phyloP scores from a whole-genome alignment of 2,797 vertebrate species.

The Sebastes goodei region DNA sequence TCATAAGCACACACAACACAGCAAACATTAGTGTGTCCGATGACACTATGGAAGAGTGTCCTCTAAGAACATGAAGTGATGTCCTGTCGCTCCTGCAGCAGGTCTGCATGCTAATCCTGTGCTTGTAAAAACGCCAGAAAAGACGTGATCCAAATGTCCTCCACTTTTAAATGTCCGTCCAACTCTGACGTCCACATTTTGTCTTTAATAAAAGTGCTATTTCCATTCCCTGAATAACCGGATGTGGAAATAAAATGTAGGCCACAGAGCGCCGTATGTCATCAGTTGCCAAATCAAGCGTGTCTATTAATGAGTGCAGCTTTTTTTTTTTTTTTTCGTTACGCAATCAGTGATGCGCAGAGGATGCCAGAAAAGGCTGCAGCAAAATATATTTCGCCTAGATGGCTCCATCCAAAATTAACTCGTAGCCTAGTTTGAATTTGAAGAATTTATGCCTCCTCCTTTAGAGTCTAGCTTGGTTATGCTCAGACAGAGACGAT shows the following conservation, averaged over 20 bases:
- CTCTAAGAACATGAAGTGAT: constrained; percentile 1
- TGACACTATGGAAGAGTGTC: constrained; percentile 12
- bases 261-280: constrained; percentile 58
- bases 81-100: constrained; percentile 1
- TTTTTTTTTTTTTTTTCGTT: constrained; percentile 20
- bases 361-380: constrained; percentile 56
- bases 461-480: constrained; percentile 2
- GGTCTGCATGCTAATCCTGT: constrained; percentile 36
- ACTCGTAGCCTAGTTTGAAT: constrained; percentile 64
- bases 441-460: constrained; percentile 37
- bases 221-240: constrained; percentile 15
- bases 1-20: not conserved
- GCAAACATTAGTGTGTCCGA: not conserved
- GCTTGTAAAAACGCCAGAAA: not conserved
- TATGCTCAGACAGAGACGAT: constrained; percentile 3
- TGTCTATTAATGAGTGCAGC: constrained; percentile 66
- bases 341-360: constrained; percentile 52
- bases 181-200: constrained; percentile 10
- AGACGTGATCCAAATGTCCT: constrained; percentile 27
- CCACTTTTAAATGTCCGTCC: not conserved
- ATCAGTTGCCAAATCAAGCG: constrained; percentile 67
- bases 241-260: constrained; percentile 66
- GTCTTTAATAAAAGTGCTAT: constrained; percentile 34
- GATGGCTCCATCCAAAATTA: constrained; percentile 70
- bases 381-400: constrained; percentile 50